A percentile compares a stretch with the other conserved stretches of the same genome.
Evolutionary conservation across 2,797 vertebrate species (phyloP).

Genomic region (Babyrousa celebensis): DNA sequence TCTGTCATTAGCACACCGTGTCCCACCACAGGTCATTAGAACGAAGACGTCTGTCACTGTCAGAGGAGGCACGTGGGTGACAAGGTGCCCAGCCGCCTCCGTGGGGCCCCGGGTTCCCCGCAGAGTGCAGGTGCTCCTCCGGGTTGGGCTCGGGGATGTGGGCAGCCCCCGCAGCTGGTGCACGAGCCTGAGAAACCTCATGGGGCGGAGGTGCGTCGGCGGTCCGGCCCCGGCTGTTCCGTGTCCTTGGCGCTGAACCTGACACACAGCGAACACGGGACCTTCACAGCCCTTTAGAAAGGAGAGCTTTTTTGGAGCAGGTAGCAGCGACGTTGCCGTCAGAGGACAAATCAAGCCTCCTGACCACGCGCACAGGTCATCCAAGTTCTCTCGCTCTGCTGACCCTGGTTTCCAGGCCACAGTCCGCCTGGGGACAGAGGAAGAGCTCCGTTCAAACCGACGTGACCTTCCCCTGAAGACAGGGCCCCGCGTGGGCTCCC

Average conservation of each 20-base stretch:
- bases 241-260: neutral
- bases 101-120: rapidly evolving
- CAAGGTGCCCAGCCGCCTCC: too few species aligned
- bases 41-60: neutral
- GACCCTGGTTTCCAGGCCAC: neutral
- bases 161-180: too few species aligned
- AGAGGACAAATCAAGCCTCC: too few species aligned
- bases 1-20: rapidly evolving
- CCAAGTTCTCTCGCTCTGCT: too few species aligned
- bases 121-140: rapidly evolving
- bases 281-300: neutral
- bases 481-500: too few species aligned
- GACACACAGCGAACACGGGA: rapidly evolving
- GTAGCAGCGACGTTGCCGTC: neutral
- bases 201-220: too few species aligned
- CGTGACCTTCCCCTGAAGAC: too few species aligned
- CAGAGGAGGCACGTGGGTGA: too few species aligned
- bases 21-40: neutral
- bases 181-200: too few species aligned
- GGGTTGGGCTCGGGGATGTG: neutral
- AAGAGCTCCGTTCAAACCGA: too few species aligned
- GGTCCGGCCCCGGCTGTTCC: rapidly evolving
- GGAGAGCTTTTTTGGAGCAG: neutral
- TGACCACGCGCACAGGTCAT: too few species aligned
- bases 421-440: neutral